Conservation (phyloP, 2,797 vertebrate genomes). For the Poeciliopsis gracilis region DNA sequence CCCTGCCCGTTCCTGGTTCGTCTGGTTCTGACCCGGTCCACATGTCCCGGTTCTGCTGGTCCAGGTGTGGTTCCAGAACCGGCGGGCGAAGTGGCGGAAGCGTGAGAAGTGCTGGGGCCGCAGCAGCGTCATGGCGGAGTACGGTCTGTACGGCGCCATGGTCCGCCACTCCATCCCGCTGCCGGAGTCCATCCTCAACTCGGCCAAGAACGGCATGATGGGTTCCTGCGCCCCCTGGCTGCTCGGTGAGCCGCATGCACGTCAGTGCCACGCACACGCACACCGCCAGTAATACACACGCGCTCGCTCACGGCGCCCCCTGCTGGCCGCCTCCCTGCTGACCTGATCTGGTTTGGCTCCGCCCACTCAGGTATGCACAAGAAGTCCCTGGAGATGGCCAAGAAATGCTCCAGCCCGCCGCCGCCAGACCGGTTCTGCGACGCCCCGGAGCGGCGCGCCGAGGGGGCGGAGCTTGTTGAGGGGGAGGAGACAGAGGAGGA, state of each 20-base stretch:
- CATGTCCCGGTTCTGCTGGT: neutral
- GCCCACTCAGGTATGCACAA: constrained; percentile 91
- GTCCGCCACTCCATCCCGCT: constrained; percentile 97
- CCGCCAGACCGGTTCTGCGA: constrained; percentile 76
- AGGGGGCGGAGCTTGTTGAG: constrained; percentile 35
- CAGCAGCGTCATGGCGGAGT: constrained; percentile 98
- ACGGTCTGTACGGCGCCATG: constrained; percentile 97
- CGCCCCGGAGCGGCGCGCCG: constrained; percentile 42
- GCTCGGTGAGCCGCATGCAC: constrained; percentile 88
- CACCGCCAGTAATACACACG: constrained; percentile 55
- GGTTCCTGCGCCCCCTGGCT: constrained; percentile 98
- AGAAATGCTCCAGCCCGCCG: constrained; percentile 80
- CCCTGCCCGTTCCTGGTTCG: too few species aligned
- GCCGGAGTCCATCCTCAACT: constrained; percentile 98
- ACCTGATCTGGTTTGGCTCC: constrained; percentile 34
- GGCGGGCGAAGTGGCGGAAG: constrained; percentile 96
- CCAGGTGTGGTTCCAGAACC: constrained; percentile 99
- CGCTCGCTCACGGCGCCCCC: constrained; percentile 33
- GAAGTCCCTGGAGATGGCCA: constrained; percentile 87
- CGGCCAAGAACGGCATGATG: constrained; percentile 97
- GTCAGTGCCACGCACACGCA: constrained; percentile 77
- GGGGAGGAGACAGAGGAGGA: constrained; percentile 47
- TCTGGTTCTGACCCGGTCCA: neutral
- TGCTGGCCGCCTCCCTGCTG: constrained; percentile 3
- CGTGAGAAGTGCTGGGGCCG: constrained; percentile 98